Evolutionary conservation across 2,888 invertebrate genomes (phyloP).

Genomic region (Pomacea canaliculata): DNA sequence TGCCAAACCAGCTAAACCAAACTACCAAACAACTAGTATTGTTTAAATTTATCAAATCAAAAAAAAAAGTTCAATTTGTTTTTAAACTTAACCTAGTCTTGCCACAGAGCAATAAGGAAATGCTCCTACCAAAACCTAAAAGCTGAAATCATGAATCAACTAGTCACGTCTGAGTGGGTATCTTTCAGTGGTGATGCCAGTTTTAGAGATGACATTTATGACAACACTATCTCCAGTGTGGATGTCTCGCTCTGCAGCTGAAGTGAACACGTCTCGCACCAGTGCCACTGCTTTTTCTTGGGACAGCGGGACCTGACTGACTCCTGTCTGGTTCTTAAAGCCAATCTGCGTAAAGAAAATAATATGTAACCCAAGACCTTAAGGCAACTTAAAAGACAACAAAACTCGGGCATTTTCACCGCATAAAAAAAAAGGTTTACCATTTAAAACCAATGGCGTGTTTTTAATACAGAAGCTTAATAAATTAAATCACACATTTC

Average conservation of each 20-base stretch:
- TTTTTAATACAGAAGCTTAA: too few species aligned
- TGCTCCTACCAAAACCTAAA: background rate
- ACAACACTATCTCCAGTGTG: constrained; percentile 93
- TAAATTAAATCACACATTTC: too few species aligned
- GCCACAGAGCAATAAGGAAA: background rate
- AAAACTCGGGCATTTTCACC: too few species aligned
- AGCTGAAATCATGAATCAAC: constrained; percentile 4
- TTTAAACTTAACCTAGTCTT: background rate
- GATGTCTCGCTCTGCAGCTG: constrained; percentile 97
- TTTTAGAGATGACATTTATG: constrained; percentile 88
- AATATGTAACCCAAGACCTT: background rate
- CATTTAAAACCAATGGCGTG: too few species aligned
- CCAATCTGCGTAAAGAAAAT: constrained; percentile 77
- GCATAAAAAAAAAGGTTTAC: too few species aligned
- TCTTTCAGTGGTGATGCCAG: constrained; percentile 79
- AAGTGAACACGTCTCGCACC: constrained; percentile 95
- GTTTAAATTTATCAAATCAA: too few species aligned
- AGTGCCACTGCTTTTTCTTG: constrained; percentile 86
- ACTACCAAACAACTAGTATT: too few species aligned
- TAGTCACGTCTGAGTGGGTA: constrained; percentile 90
- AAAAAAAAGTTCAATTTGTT: too few species aligned
- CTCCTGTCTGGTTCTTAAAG: constrained; percentile 85
- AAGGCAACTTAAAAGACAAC: background rate
- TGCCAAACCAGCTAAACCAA: too few species aligned
- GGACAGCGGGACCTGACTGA: constrained; percentile 76